Conservation (phyloP, 2,113 vertebrate species). For the Geococcyx californianus region DNA sequence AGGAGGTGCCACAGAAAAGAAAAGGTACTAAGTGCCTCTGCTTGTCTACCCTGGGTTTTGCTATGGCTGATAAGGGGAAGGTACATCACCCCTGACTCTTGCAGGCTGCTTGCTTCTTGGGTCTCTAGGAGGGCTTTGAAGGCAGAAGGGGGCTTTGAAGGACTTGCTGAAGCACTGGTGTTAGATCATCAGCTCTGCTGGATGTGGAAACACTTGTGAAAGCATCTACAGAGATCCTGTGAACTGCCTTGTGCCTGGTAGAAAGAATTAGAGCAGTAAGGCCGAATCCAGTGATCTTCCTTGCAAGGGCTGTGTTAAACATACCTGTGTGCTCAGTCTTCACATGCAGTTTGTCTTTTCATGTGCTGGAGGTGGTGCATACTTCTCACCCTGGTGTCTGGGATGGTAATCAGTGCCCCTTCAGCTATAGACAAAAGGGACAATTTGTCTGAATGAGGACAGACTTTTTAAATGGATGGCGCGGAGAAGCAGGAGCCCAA, state of each 20-base stretch:
- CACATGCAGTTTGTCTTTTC: neutral
- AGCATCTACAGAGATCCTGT: neutral
- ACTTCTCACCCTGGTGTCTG: neutral
- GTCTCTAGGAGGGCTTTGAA: neutral
- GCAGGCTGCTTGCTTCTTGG: neutral
- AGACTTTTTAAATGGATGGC: neutral
- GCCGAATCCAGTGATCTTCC: neutral
- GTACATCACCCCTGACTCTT: neutral
- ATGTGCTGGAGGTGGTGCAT: neutral
- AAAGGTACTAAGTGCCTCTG: neutral
- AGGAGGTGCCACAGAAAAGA: neutral
- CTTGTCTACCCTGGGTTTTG: neutral
- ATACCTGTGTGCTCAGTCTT: accelerated
- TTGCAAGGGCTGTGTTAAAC: neutral
- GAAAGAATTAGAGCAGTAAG: neutral
- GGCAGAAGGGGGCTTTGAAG: neutral
- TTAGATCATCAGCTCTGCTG: neutral
- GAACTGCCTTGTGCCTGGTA: accelerated
- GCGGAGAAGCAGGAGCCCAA: neutral
- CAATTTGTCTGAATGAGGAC: neutral
- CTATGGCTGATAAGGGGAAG: neutral
- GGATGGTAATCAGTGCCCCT: neutral
- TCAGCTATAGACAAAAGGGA: neutral
- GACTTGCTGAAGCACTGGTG: neutral
- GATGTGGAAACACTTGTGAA: neutral